Evolutionary conservation across 2,888 invertebrate genomes (phyloP).

Genomic region (Mesopsocus fuscifrons): DNA sequence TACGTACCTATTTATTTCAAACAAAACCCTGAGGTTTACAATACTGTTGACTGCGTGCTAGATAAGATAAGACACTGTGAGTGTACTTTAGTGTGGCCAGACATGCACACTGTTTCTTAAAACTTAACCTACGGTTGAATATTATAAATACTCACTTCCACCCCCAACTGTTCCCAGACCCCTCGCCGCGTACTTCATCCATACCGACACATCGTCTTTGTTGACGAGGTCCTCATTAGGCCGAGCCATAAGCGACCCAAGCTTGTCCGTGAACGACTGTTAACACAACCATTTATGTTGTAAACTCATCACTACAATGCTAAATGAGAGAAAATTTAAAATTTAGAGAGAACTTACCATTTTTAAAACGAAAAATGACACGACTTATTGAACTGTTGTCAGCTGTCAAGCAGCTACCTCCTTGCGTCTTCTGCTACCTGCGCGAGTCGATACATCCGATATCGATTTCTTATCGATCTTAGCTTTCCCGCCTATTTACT

Average conservation of each 20-base stretch:
- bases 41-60: too few relatives aligned
- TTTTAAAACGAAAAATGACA: background rate
- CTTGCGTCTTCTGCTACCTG: slow-evolving; percentile 2
- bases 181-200: slow-evolving; percentile 72
- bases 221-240: slow-evolving; percentile 58
- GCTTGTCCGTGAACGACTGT: slow-evolving; percentile 61
- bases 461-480: too few relatives aligned
- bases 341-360: slow-evolving; percentile 3
- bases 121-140: too few relatives aligned
- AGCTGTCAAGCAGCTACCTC: slow-evolving; percentile 3
- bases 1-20: too few relatives aligned
- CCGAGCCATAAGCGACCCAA: slow-evolving; percentile 57
- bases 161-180: slow-evolving; percentile 68
- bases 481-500: too few relatives aligned
- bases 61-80: too few relatives aligned
- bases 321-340: background rate
- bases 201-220: slow-evolving; percentile 74
- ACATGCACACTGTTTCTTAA: too few relatives aligned
- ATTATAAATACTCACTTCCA: too few relatives aligned
- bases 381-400: background rate
- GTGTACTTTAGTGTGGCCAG: too few relatives aligned
- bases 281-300: background rate
- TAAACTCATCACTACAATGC: background rate
- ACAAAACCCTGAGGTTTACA: too few relatives aligned
- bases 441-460: too few relatives aligned